phyloP scores from a whole-genome alignment of 2,797 vertebrate genomes.

The Cetoscarus ocellatus region DNA sequence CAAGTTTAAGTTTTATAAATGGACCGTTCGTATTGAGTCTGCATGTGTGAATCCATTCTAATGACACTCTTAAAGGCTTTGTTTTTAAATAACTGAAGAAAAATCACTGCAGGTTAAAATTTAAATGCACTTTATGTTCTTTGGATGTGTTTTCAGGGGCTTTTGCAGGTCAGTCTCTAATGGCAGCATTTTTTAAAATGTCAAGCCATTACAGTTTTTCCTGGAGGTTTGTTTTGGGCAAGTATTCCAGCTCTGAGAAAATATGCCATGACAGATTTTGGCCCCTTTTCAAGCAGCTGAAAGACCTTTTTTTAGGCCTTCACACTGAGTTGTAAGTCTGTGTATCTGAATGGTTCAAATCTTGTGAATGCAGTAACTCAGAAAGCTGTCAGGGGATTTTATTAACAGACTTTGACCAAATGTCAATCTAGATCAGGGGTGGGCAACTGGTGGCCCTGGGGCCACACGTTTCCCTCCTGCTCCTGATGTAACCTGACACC shows the following conservation, averaged over 20 bases:
- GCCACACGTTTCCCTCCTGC: no score
- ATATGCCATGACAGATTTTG: background rate
- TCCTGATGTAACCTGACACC: no score
- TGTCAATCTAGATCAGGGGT: no score
- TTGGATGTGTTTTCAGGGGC: conserved; percentile 18
- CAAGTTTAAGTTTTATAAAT: background rate
- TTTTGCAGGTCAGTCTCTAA: conserved; percentile 19
- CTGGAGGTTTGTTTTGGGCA: background rate
- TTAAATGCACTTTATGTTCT: background rate
- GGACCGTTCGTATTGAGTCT: background rate
- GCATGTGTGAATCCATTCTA: background rate
- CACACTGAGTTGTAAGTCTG: no score
- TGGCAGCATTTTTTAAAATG: conserved; percentile 28
- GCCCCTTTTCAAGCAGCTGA: no score
- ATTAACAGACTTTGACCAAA: no score
- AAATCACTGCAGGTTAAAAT: conserved; percentile 8
- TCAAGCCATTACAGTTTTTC: conserved; percentile 29
- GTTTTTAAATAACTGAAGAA: background rate
- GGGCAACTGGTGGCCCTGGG: no score
- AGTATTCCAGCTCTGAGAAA: background rate
- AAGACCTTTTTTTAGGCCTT: no score
- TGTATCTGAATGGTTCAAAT: no score
- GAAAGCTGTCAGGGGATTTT: no score
- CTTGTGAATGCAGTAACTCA: no score
- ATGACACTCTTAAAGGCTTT: background rate